phyloP scores from a whole-genome alignment of 2,113 vertebrate species.

The Amphiprion percula region DNA sequence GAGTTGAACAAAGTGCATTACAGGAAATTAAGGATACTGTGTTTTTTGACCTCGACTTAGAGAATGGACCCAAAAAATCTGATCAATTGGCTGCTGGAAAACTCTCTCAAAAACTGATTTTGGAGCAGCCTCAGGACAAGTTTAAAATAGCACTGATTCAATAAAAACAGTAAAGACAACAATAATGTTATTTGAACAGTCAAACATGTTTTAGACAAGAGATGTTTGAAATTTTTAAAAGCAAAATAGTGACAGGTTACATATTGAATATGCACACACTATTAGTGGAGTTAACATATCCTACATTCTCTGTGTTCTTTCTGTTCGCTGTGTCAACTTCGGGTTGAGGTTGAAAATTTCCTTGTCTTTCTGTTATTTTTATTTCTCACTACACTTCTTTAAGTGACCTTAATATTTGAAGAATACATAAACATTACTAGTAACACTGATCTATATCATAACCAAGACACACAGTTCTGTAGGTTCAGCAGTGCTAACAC shows the following conservation, averaged over 20 bases:
- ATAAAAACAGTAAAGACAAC: neutral
- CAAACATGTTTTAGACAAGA: neutral
- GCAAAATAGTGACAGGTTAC: neutral
- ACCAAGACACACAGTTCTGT: neutral
- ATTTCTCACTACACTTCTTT: neutral
- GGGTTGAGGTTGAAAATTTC: neutral
- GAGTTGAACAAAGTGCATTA: too few species aligned
- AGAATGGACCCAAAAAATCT: too few species aligned
- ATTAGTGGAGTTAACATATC: constrained; percentile 15
- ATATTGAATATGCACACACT: neutral
- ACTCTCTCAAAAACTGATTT: neutral
- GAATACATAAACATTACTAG: constrained; percentile 10
- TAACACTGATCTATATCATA: constrained; percentile 23
- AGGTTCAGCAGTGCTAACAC: neutral
- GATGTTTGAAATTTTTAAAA: neutral
- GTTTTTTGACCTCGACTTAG: too few species aligned
- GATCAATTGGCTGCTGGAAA: neutral
- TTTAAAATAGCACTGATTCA: neutral
- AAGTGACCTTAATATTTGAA: constrained; percentile 7
- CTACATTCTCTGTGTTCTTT: neutral
- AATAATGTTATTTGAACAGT: constrained; percentile 5
- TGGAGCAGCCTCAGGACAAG: neutral
- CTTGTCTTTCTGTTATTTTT: neutral
- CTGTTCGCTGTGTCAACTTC: neutral
- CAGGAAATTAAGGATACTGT: too few species aligned